These are phyloP conservation scores for Python bivittatus DNA, from an alignment of 2,113 vertebrate species.

Conservation along the genomic window DNA sequence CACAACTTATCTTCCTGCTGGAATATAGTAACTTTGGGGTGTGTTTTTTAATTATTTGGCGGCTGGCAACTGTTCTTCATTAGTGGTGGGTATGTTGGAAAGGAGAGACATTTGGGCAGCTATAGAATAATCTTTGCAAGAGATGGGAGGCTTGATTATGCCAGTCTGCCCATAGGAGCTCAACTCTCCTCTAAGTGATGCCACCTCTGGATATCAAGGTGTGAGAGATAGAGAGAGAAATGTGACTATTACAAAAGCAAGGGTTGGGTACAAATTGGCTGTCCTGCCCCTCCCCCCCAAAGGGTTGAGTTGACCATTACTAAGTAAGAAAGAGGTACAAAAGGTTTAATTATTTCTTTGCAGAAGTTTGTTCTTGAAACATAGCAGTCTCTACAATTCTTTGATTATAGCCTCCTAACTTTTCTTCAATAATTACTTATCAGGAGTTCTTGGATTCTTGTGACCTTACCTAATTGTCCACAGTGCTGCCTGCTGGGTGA, in stretches of 20 bases:
- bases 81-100: neutral
- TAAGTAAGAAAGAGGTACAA: too few species aligned
- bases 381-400: neutral
- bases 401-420: neutral
- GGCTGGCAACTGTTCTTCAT: fast-evolving
- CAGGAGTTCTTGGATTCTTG: neutral
- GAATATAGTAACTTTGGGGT: neutral
- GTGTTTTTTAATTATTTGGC: neutral
- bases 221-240: neutral
- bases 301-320: too few species aligned
- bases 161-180: neutral
- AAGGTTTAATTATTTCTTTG: neutral
- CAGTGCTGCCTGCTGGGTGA: neutral
- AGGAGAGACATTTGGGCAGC: neutral
- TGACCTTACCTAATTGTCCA: neutral
- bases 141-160: neutral
- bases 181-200: neutral
- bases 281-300: neutral
- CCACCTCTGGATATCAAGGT: neutral
- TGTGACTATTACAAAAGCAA: neutral
- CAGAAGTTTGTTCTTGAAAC: neutral
- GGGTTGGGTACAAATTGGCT: neutral
- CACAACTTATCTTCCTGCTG: conserved; percentile 30
- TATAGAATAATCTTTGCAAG: neutral
- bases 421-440: neutral